Evolutionary conservation across 2,113 vertebrate genomes (phyloP), one percentile per base, ranked within the genome.

Genomic region (Athene noctua): DNA sequence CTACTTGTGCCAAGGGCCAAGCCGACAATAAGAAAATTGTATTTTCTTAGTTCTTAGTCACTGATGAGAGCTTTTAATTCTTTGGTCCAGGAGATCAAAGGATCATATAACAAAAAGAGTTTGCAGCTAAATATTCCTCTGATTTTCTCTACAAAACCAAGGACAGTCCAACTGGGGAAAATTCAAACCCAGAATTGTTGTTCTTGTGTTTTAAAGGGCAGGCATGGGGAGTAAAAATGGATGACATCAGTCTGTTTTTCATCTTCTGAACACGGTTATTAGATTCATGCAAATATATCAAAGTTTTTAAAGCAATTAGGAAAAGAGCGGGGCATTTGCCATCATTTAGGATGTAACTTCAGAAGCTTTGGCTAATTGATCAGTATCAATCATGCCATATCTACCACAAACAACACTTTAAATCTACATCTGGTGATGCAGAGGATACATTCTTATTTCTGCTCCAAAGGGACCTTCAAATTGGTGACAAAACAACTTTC

Each of bases 161-260:
- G 12, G 36, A n/a, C 18, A 9, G 2, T 30, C 10, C 0, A 1
- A 5, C 1, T 11, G 30, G 8, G 16, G 18, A 2, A 80, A 73
- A 68, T 55, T 78, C 52, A 79, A 74, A 52, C 20, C 14, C 9
- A 40, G 42, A 83, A 23, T 26, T 30, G 36, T 62, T 42, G 4
- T 54, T 71, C 42, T 44, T 49, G 7, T 26, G 63, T 72, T 83
- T 73, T 85, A 90, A 95, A 52, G 13, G 27, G 13, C 21, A 61
- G 18, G 18, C 25, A 32, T 5, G 5, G 18, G 63, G 9, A 61
- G 7, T 10, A 59, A 38, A 55, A 75, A 8, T 6, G 10, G 22
- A 81, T 51, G 2, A 9, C 3, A 3, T 3, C 1, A 5, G 63
- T 82, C 77, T 62, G 34, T 55, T 86, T 57, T 88, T 75, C 9